A percentile compares a stretch with the other conserved stretches of the same genome.
Evolutionary conservation across 1,140 invertebrate species (phyloP).

Genomic region (Caenorhabditis tropicalis): DNA sequence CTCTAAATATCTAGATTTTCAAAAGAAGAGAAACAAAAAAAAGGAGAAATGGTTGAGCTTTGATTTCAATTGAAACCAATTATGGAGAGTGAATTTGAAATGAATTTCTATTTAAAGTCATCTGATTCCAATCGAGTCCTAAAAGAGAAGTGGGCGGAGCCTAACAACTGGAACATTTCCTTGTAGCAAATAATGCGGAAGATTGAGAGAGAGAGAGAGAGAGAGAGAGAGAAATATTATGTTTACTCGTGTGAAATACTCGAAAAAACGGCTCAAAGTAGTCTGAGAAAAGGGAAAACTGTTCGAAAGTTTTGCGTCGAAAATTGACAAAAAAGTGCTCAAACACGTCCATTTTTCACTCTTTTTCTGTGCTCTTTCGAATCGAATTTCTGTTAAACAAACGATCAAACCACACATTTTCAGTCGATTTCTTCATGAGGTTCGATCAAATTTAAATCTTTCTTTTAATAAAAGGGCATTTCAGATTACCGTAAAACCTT

Average conservation of each 20-base stretch:
- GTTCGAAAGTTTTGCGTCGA: background rate
- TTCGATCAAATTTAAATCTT: no score
- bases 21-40: no score
- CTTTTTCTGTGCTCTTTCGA: background rate
- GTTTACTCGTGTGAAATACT: background rate
- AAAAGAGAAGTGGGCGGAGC: background rate
- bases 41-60: no score
- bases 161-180: constrained; percentile 14
- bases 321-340: background rate
- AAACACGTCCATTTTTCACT: background rate
- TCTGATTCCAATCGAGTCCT: background rate
- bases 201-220: background rate
- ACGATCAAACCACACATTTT: constrained; percentile 21
- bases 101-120: background rate
- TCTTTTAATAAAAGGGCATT: no score
- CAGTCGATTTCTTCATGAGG: no score
- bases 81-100: no score
- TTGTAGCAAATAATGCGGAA: constrained; percentile 25
- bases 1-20: no score
- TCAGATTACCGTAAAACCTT: no score
- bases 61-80: no score
- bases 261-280: background rate
- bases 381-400: constrained; percentile 5
- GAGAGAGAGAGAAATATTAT: background rate
- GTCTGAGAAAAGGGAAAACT: background rate